Conservation (phyloP, 1,140 invertebrate species). For the Aphis craccivora region DNA sequence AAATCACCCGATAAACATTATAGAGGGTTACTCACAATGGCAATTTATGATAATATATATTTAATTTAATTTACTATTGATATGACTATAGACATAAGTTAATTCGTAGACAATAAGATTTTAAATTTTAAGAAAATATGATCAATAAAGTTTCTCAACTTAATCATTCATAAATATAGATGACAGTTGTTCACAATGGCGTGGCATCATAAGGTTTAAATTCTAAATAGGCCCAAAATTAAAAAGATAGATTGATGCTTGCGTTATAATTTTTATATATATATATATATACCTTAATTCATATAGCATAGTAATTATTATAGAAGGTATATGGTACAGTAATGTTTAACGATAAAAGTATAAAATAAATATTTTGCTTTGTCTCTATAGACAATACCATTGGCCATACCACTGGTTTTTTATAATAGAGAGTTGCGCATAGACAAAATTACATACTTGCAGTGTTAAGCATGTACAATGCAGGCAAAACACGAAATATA, state of each 20-base stretch:
- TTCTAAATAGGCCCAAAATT: background rate
- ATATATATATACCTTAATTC: background rate
- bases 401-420: too few species aligned
- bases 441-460: background rate
- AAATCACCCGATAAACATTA: background rate
- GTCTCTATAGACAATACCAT: background rate
- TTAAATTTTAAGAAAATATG: background rate
- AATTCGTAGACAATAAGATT: background rate
- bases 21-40: background rate
- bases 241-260: background rate
- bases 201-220: background rate
- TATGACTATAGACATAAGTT: background rate
- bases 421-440: too few species aligned
- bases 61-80: background rate
- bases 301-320: background rate
- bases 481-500: background rate
- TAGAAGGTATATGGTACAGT: background rate
- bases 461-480: too few species aligned
- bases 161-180: background rate
- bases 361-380: background rate
- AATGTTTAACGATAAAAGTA: background rate
- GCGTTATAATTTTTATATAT: background rate
- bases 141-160: background rate
- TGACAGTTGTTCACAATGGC: too few species aligned
- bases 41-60: background rate